Evolutionary conservation across 1,140 invertebrate species (phyloP), one percentile per base, ranked within the genome.

Genomic region (Sinonovacula constricta): DNA sequence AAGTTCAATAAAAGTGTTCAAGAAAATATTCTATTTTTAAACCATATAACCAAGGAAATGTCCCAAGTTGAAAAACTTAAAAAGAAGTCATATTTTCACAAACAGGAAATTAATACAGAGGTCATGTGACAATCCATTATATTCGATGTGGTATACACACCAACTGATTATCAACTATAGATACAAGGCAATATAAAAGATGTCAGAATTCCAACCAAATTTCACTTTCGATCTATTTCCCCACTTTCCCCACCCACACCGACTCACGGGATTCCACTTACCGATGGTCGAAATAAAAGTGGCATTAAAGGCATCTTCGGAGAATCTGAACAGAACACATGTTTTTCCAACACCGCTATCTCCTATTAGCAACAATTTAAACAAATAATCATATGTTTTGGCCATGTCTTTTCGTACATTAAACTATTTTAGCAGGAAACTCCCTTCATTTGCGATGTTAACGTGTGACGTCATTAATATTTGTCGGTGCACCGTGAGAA

Each of bases 291-390:
- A 89, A 70, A 99, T 99, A 92, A 99, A 99, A 63, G 97, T 98
- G 34, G 97, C 97, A 88, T 98, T 99, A 92, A 99, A 99, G 72
- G 97, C 97, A 93, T 99, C 97, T 91, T 99, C 98, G 65, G 97
- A 98, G 93, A 99, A 99, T 92, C 98, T 94, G 91, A 99, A 99
- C 76, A 99, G 93, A 89, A 99, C 97, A 93, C 98, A 99, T 63
- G 98, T 99, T 93, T 99, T 99, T 85, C 98, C 98, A 79, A 99
- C 98, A 81, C 98, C 98, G 79, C 97, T 98, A 93, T 99, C 98
- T 74, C 98, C 98, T 92, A 99, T 99, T 85, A 99, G 92, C 83
- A 99, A 92, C 89, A 99, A 94, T 94, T 99, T 99, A 92, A 99
- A 99, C 88, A 99, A 93, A 90, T 98, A 95, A 94, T 99, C 98